Conservation (phyloP, 2,888 invertebrate genomes). For the Drosophila atroscutellata region DNA sequence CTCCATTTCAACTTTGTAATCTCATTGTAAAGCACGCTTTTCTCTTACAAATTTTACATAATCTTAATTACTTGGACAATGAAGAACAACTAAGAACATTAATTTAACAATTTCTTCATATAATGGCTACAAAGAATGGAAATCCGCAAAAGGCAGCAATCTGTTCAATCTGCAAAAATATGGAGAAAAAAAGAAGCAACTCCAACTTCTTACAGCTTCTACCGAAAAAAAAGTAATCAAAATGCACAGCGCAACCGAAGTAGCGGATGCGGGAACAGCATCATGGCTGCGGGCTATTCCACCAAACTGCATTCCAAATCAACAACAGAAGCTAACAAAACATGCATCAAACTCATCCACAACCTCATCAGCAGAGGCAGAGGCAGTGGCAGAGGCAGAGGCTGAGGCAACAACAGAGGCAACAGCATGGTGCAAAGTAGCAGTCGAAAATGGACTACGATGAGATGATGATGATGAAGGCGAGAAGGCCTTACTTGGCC, state of each 20-base stretch:
- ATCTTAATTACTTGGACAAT: not conserved
- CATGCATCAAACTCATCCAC: slow-evolving; percentile 78
- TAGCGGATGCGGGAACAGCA: slow-evolving; percentile 60
- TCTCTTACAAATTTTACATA: not conserved
- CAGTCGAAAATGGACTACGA: slow-evolving; percentile 69
- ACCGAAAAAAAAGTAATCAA: slow-evolving; percentile 68
- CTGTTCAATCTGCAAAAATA: slow-evolving; percentile 19
- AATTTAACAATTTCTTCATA: slow-evolving; percentile 1
- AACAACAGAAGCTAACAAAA: slow-evolving; percentile 81
- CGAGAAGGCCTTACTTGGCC: slow-evolving; percentile 31
- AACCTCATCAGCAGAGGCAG: slow-evolving; percentile 65
- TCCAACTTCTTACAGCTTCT: slow-evolving; percentile 33
- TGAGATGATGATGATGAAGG: slow-evolving; percentile 48
- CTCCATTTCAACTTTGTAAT: not conserved
- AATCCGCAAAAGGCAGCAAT: slow-evolving; percentile 9
- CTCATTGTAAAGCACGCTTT: not conserved
- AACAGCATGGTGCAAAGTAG: slow-evolving; percentile 60
- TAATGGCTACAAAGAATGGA: not conserved
- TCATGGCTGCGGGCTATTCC: slow-evolving; percentile 59
- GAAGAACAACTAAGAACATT: not conserved
- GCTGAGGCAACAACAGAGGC: slow-evolving; percentile 41
- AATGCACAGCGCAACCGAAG: slow-evolving; percentile 59
- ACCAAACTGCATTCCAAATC: slow-evolving; percentile 78
- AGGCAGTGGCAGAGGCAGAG: not conserved
- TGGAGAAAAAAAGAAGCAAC: not conserved